Evolutionary conservation across 2,113 vertebrate genomes (phyloP), one percentile per base, ranked within the genome.

Genomic region (Trinectes maculatus): DNA sequence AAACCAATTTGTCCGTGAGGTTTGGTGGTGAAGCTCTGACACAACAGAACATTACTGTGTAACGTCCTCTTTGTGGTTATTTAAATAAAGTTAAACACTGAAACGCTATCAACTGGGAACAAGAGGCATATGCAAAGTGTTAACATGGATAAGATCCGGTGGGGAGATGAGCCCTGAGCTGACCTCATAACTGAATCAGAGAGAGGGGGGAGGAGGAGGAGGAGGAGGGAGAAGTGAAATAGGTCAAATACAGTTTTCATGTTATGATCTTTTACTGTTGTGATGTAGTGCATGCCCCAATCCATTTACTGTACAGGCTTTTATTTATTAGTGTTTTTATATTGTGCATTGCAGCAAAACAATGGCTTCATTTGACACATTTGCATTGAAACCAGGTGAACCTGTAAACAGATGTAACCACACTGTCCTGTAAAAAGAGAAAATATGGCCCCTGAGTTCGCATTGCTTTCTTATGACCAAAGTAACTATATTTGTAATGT

Each of bases 161-260:
- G 64, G 40, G 25, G 73, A 77, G 74, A 83, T 70, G 67, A 67
- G 72, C 60, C 63, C 21, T 2, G 26, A 71, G 63, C 49, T 82
- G 85, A 85, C 79, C 77, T 87, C 64, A 64, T 85, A 90, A 84
- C 64, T 46, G 65, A 81, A 80, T 77, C 59, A 79, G 79, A 80
- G 60, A 49, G 53, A 40, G 58, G 72, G 56, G 79, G 62, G 74
- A 73, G 72, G 46, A 71, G 69, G 53, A 22, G 28, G 25, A 44
- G 46, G 52, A 29, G 43, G 43, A 11, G n/a, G n/a, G n/a, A n/a
- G 71, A 28, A 29, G 28, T n/a, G n/a, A n/a, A n/a, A n/a, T n/a
- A n/a, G n/a, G n/a, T n/a, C n/a, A n/a, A n/a, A n/a, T n/a, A n/a
- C n/a, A n/a, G n/a, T n/a, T n/a, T n/a, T n/a, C n/a, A n/a, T n/a